These are phyloP conservation scores for Aselliscus stoliczkanus DNA, from an alignment of 2,797 vertebrate species.

Conservation along the genomic window DNA sequence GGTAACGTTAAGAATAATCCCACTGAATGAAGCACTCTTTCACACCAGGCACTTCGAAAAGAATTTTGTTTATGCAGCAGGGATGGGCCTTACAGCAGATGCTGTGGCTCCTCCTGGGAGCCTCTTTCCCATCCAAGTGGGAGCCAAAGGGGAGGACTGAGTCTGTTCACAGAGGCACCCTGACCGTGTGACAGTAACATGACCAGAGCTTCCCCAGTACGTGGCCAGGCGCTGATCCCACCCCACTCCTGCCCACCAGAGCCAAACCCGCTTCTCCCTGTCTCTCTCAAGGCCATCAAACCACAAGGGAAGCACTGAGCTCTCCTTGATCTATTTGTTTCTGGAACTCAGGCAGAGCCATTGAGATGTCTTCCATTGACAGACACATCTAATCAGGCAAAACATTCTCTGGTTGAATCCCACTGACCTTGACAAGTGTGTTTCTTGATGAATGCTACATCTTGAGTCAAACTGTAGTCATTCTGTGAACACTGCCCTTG, in stretches of 20 bases:
- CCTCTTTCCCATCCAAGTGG: not conserved
- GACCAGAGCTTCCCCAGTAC: too few relatives aligned
- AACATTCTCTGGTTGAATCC: not conserved
- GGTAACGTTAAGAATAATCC: not conserved
- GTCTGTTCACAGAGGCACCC: not conserved
- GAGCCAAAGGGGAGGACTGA: not conserved
- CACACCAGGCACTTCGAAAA: not conserved
- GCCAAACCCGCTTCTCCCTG: not conserved
- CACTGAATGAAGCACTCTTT: not conserved
- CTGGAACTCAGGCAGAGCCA: not conserved
- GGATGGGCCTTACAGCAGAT: not conserved
- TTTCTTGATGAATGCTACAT: not conserved
- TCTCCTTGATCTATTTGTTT: not conserved
- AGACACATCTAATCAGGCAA: not conserved
- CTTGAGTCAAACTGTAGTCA: not conserved
- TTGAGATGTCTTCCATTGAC: not conserved
- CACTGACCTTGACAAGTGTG: not conserved
- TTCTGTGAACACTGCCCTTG: not conserved
- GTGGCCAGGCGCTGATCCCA: not conserved
- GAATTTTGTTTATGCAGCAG: not conserved
- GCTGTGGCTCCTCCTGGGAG: fast-evolving
- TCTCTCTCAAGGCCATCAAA: not conserved
- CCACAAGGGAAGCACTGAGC: not conserved
- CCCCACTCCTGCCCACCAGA: not conserved
- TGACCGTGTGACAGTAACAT: not conserved